phyloP scores from a whole-genome alignment of 1,140 invertebrate genomes.

The Lucilia cuprina region DNA sequence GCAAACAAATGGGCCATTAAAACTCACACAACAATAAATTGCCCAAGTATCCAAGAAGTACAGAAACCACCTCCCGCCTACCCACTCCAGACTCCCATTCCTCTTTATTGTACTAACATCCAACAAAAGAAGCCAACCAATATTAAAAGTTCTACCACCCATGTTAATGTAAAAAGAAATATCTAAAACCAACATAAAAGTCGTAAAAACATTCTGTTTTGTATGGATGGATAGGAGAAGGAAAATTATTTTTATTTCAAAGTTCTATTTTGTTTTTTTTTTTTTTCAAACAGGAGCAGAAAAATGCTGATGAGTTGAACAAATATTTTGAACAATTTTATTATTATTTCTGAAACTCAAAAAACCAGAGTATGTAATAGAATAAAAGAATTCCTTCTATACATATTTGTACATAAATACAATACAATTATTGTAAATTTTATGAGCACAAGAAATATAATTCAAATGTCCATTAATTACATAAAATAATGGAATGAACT shows the following conservation, averaged over 20 bases:
- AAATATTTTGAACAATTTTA: slow-evolving; percentile 4
- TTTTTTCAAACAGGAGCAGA: neutral
- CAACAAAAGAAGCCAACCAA: neutral
- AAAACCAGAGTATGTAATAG: neutral
- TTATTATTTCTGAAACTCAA: neutral
- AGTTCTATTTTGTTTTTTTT: neutral
- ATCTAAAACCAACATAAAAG: neutral
- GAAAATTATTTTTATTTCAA: too few relatives aligned
- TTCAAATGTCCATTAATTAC: slow-evolving; percentile 61
- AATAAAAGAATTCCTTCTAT: neutral
- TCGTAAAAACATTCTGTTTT: neutral
- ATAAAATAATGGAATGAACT: slow-evolving; percentile 44
- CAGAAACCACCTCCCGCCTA: neutral
- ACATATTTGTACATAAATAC: slow-evolving; percentile 28
- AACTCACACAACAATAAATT: slow-evolving; percentile 31
- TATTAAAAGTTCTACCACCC: neutral
- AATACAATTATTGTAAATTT: slow-evolving; percentile 60
- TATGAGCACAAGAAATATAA: slow-evolving; percentile 61
- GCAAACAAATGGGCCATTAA: slow-evolving; percentile 32
- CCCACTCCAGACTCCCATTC: neutral
- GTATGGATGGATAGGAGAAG: neutral
- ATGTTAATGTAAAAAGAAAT: neutral
- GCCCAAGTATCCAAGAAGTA: neutral
- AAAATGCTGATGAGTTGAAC: neutral
- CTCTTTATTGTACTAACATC: too few relatives aligned